Base-by-base conservation (phyloP, 2,797 vertebrate species). In the Spheniscus humboldti region DNA sequence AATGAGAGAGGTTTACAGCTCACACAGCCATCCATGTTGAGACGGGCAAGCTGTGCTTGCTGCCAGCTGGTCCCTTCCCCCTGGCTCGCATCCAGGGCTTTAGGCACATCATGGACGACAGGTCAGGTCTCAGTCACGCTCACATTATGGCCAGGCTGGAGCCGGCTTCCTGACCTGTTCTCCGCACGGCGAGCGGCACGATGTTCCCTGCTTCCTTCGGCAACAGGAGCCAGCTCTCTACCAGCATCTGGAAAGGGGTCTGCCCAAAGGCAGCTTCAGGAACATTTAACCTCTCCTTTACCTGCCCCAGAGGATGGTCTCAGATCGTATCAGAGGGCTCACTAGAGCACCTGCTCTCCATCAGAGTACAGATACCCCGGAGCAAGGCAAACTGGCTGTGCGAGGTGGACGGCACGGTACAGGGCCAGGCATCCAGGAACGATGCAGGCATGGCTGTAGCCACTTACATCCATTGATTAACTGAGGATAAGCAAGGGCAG, bases 161-260 rank as follows among this genome's bases (percentile, higher is more conserved):
- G 73, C 30, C 2, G 1, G 47, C 35, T 69, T 69, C 55, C 63
- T 53, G 60, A 76, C 28, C 69, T 9, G 13, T 39, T n/a, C 37
- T 74, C 59, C 41, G 28, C 7, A 2, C 35, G 47, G 27, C 1
- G 1, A 80, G 45, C 0, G 0, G 78, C 25, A 72, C 0, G 2
- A 28, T 8, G 28, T 30, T 55, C 25, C 28, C n/a, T 6, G 18
- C 62, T 64, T 59, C 48, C n/a, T 77, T 63, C 56, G 77, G 13
- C 28, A 76, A 45, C 6, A 48, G 18, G 3, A 82, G 39, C 11
- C 39, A 88, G 35, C n/a, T 33, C 24, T 75, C 37, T 18, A 56
- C 6, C 31, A 50, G 41, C 24, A 41, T 10, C 28, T 45, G n/a
- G 27, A 27, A 55, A 69, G 5, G 20, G 18, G 14, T 48, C 53